Evolutionary conservation across 2,113 vertebrate species (phyloP), one percentile per base, ranked within the genome.

Genomic region (Cygnus buccinator): DNA sequence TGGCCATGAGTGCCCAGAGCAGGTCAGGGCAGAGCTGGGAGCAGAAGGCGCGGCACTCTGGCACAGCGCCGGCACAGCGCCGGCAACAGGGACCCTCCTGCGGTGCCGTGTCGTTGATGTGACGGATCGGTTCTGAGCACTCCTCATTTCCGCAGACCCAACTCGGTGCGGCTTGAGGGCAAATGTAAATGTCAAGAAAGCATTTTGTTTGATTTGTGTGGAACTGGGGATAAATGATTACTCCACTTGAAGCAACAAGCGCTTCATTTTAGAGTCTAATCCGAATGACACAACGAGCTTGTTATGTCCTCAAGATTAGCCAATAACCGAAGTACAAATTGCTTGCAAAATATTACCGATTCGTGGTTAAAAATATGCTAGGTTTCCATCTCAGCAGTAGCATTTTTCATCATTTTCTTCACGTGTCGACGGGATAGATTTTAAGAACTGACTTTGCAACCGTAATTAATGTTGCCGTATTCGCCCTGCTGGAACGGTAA

Each of bases 401-500:
- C 84, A 72, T 84, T 73, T 91, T 73, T 79, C 89, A 85, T 93
- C 50, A 11, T 94, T 95, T 41, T 77, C 89, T 94, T 92, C 91
- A 96, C 59, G 0, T 89, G 89, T 70, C 86, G 6, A 72, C 92
- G 46, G 84, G 85, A 73, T 87, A 94, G 79, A 58, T 96, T 90
- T 86, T 90, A 87, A 91, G 80, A 80, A 29, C 54, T 94, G 80
- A 59, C 79, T 94, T 96, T 75, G 72, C 93, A 71, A 89, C 82
- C 23, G 2, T 84, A 73, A 73, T 94, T 95, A 89, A 63, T 68
- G 22, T 83, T 96, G 75, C 87, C 33, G 44, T 96, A 81, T 79
- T 80, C 73, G 35, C 87, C 86, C 82, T 89, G 92, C 92, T 78
- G 91, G 97, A 97, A 94, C 93, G 88, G 94, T 95, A 94, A 95